phyloP scores from a whole-genome alignment of 2,888 invertebrate genomes.

The Athrips mouffetella region DNA sequence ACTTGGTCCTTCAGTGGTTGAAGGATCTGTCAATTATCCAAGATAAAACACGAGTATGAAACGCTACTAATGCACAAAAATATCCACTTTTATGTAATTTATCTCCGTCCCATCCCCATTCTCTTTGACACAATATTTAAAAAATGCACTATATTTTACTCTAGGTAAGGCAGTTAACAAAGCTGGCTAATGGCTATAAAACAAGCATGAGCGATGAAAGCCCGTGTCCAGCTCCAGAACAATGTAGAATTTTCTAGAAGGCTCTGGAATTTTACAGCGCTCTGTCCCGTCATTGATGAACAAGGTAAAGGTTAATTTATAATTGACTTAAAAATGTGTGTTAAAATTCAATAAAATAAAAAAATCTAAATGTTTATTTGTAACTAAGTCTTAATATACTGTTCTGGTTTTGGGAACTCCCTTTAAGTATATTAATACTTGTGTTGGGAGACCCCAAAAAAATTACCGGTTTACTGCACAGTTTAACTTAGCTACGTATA shows the following conservation, averaged over 20 bases:
- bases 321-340: not conserved
- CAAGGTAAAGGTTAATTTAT: not conserved
- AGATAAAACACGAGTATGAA: not conserved
- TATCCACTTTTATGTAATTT: not conserved
- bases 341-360: too few species aligned
- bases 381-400: too few species aligned
- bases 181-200: conserved; percentile 7
- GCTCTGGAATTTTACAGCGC: conserved; percentile 14
- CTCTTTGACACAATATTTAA: not conserved
- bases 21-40: too few species aligned
- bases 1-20: too few species aligned
- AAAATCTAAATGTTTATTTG: too few species aligned
- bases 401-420: too few species aligned
- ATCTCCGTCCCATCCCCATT: not conserved
- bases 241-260: conserved; percentile 8
- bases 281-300: conserved; percentile 13
- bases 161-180: conserved; percentile 4
- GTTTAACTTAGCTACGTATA: too few species aligned
- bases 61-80: not conserved
- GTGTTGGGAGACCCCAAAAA: too few species aligned
- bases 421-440: too few species aligned
- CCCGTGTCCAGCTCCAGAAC: not conserved
- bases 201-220: conserved; percentile 5
- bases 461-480: too few species aligned
- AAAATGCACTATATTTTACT: conserved; percentile 6